Evolutionary conservation across 2,113 vertebrate genomes (phyloP), one percentile per base, ranked within the genome.

Genomic region (Oxyruncus cristatus): DNA sequence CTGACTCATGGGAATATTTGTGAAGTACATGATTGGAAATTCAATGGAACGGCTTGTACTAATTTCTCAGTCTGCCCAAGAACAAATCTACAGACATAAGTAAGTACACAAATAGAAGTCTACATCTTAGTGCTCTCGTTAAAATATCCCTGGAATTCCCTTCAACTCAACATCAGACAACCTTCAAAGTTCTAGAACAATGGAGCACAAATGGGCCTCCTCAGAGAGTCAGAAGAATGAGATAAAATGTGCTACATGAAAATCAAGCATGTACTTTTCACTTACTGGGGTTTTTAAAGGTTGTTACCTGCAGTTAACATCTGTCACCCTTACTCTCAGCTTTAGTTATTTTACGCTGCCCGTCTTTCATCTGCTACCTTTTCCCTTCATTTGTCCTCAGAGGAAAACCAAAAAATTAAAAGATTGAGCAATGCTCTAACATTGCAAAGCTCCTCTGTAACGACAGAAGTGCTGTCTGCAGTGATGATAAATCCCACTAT

Each of bases 1-100:
- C 83, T 91, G 84, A 93, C 84, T 94, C 81, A 53, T 58, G 55
- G 73, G 89, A 95, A 88, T 55, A 84, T 63, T 63, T 77, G 71
- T 84, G 49, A 79, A 83, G 78, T 44, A 72, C 79, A 49, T 85
- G 79, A 85, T 73, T 93, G 47, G 78, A 93, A 96, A 97, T 85
- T 86, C 75, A 96, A 65, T 28, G 53, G 47, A 86, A 88, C 16
- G 4, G 58, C 14, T 85, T 85, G 77, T 66, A 79, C 55, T 65
- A 50, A 30, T 82, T 92, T 72, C 67, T 74, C 59, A 37, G 49
- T 92, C 27, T 89, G 52, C 23, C 33, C 76, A 96, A 87, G 65
- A 91, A 79, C 19, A 93, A 73, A 72, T 59, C 28, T 56, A 44
- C 47, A 72, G 56, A 56, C 44, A 14, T 37, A 82, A 89, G 33